These are phyloP conservation scores for Limonius californicus DNA, from an alignment of 1,140 invertebrate species.

Conservation along the genomic window DNA sequence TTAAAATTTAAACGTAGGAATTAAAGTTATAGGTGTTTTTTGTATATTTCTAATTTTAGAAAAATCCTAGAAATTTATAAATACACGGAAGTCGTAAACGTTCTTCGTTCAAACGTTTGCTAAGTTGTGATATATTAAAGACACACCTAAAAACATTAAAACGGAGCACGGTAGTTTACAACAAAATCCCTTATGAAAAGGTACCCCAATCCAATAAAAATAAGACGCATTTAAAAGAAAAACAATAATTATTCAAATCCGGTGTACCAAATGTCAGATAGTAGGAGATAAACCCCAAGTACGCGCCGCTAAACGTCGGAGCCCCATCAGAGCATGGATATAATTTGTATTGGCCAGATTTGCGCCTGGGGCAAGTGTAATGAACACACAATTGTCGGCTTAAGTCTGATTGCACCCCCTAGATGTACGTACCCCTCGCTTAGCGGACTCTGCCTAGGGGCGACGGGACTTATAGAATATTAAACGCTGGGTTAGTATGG, in stretches of 20 bases:
- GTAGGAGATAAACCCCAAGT: constrained; percentile 22
- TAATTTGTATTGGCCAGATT: constrained; percentile 51
- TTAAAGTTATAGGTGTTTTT: too few relatives aligned
- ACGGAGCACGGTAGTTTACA: too few relatives aligned
- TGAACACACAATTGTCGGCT: constrained; percentile 50
- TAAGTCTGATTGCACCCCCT: constrained; percentile 45
- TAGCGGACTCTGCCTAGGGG: constrained; percentile 22
- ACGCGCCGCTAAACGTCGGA: constrained; percentile 5
- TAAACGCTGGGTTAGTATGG: constrained; percentile 42
- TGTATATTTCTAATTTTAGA: too few relatives aligned
- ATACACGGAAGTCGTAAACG: too few relatives aligned
- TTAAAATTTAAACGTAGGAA: too few relatives aligned
- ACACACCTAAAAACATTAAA: too few relatives aligned
- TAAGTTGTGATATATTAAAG: too few relatives aligned
- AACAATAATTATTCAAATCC: constrained; percentile 43
- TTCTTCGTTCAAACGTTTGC: too few relatives aligned
- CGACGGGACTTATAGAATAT: constrained; percentile 38
- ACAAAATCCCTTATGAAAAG: too few relatives aligned
- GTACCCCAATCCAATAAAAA: too few relatives aligned
- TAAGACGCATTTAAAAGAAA: too few relatives aligned
- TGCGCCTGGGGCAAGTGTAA: constrained; percentile 46
- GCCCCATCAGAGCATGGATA: constrained; percentile 40
- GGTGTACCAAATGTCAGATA: constrained; percentile 36
- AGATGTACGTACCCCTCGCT: constrained; percentile 21
- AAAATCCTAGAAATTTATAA: too few relatives aligned